A percentile compares a stretch with the other conserved stretches of the same genome.
phyloP scores from a whole-genome alignment of 1,140 invertebrate species.

The Idris sp. region DNA sequence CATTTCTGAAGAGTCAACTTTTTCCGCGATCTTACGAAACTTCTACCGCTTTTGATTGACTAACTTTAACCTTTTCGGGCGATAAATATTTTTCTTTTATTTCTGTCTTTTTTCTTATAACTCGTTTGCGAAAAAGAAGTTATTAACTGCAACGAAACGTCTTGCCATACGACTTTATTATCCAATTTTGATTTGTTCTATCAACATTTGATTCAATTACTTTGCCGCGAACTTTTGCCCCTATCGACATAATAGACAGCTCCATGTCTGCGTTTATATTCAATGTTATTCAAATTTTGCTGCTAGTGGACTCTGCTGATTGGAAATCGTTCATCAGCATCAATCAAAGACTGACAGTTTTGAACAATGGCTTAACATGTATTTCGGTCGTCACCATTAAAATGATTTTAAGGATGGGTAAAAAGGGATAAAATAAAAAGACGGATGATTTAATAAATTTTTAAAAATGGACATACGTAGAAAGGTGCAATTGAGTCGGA shows the following conservation, averaged over 20 bases:
- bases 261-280: conserved; percentile 11
- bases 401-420: conserved; percentile 8
- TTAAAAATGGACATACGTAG: conserved; percentile 19
- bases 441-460: neutral
- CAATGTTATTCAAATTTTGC: conserved; percentile 49
- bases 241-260: conserved; percentile 25
- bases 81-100: conserved; percentile 15
- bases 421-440: conserved; percentile 16
- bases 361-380: conserved; percentile 15
- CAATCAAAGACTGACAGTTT: conserved; percentile 41
- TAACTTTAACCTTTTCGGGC: conserved; percentile 18
- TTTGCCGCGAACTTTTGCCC: conserved; percentile 15
- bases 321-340: conserved; percentile 34
- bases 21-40: conserved; percentile 27
- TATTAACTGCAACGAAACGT: neutral
- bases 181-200: conserved; percentile 25
- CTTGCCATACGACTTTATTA: neutral
- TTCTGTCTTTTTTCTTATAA: too few relatives aligned
- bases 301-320: conserved; percentile 24
- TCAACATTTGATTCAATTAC: conserved; percentile 18
- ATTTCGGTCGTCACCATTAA: conserved; percentile 3
- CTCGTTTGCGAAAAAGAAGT: neutral
- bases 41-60: conserved; percentile 31
- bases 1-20: conserved; percentile 27
- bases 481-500: conserved; percentile 3